A percentile compares a stretch with the other conserved stretches of the same genome.
Conservation (phyloP, 2,888 invertebrate genomes). For the Heteropelma amictum region DNA sequence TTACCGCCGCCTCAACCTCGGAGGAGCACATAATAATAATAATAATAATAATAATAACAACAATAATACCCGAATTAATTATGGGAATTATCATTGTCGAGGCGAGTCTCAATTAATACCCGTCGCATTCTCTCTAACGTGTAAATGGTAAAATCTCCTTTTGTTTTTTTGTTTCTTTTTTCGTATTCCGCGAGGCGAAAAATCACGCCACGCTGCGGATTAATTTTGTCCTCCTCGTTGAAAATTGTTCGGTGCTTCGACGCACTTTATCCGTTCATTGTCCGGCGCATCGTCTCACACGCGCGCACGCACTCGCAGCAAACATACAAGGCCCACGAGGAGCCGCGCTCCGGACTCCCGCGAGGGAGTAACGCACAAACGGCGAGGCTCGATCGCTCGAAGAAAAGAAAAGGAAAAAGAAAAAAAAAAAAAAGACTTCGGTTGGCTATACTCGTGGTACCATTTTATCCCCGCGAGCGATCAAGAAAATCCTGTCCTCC, state of each 20-base stretch:
- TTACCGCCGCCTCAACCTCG: slow-evolving; percentile 1
- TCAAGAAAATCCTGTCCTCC: too few species aligned
- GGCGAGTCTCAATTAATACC: not conserved
- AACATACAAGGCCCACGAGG: too few species aligned
- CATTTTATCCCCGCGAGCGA: too few species aligned
- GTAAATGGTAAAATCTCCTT: slow-evolving; percentile 1
- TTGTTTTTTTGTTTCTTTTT: too few species aligned
- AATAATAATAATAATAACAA: not conserved
- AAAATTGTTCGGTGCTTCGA: slow-evolving; percentile 11
- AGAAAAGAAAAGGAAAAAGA: too few species aligned
- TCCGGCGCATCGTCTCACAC: not conserved
- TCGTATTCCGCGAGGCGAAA: slow-evolving; percentile 17
- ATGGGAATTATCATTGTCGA: not conserved
- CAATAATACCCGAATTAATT: not conserved
- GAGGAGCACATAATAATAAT: not conserved
- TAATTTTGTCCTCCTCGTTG: not conserved
- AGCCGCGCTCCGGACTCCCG: not conserved
- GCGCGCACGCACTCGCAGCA: not conserved
- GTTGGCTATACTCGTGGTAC: too few species aligned
- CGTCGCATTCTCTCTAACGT: not conserved
- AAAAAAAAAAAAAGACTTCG: too few species aligned
- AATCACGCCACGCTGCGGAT: slow-evolving; percentile 12
- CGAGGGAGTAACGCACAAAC: not conserved
- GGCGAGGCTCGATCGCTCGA: not conserved
- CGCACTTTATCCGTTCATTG: slow-evolving; percentile 1